phyloP scores from a whole-genome alignment of 2,797 vertebrate genomes.

The Cirrhinus molitorella region DNA sequence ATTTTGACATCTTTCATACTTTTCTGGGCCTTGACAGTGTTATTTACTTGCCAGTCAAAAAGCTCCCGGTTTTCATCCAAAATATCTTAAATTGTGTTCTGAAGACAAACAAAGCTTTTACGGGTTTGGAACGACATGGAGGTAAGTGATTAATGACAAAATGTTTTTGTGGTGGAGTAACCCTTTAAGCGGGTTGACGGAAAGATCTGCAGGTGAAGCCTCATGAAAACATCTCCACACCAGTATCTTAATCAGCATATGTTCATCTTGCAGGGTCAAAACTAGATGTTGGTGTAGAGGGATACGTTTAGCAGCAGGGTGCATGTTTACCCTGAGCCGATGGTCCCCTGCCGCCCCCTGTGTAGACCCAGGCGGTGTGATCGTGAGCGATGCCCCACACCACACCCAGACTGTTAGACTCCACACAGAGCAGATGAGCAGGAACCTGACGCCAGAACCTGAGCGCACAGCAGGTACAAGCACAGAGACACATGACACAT shows the following conservation, averaged over 20 bases:
- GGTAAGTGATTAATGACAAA: no score
- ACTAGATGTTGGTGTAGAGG: neutral
- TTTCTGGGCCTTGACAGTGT: no score
- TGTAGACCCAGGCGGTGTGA: constrained; percentile 93
- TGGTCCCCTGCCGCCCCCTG: constrained; percentile 81
- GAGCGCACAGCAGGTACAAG: constrained; percentile 67
- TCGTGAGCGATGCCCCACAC: constrained; percentile 96
- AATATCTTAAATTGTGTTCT: no score
- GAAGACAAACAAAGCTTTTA: no score
- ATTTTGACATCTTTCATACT: no score
- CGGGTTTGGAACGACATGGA: no score
- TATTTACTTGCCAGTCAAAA: no score
- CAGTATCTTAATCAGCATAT: neutral
- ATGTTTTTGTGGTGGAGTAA: no score
- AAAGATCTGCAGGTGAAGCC: neutral
- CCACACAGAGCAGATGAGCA: constrained; percentile 90
- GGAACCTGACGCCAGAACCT: constrained; percentile 98
- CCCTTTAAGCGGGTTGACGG: neutral
- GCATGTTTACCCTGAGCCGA: constrained; percentile 83
- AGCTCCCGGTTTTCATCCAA: no score
- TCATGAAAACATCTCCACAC: neutral
- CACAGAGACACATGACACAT: constrained; percentile 30
- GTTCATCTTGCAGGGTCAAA: neutral
- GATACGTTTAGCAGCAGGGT: constrained; percentile 34
- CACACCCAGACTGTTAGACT: constrained; percentile 89